These are phyloP conservation scores for Pangasius djambal DNA, from an alignment of 2,797 vertebrate genomes.

Conservation along the genomic window DNA sequence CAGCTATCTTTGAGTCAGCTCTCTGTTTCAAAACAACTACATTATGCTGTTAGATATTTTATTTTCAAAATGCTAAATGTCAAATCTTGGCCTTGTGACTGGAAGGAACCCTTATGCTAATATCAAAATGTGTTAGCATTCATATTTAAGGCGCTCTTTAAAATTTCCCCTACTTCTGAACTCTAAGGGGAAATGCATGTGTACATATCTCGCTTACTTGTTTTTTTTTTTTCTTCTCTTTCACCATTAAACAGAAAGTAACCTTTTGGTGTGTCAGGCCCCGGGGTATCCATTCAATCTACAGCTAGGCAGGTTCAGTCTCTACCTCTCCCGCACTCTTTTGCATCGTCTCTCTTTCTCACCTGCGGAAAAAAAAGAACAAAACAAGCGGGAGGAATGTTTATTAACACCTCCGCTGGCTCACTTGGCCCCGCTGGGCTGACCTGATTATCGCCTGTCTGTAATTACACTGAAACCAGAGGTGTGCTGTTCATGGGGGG, in stretches of 20 bases:
- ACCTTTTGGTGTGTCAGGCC: constrained; percentile 54
- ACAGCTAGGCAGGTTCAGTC: constrained; percentile 1
- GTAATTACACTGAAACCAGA: constrained; percentile 79
- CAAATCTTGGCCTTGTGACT: constrained; percentile 79
- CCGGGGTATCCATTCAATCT: constrained; percentile 48
- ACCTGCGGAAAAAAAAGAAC: constrained; percentile 76
- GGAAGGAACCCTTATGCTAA: constrained; percentile 81
- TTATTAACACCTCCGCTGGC: constrained; percentile 77
- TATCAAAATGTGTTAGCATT: constrained; percentile 73
- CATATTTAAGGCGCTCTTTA: constrained; percentile 76
- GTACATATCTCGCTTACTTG: constrained; percentile 37
- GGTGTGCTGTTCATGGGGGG: constrained; percentile 58
- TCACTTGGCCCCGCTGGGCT: constrained; percentile 74
- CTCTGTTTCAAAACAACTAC: constrained; percentile 70
- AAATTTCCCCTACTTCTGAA: constrained; percentile 60
- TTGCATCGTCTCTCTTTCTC: constrained; percentile 61
- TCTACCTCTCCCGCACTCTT: constrained; percentile 1
- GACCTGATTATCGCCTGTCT: constrained; percentile 82
- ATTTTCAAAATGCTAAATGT: constrained; percentile 80
- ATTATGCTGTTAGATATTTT: constrained; percentile 79
- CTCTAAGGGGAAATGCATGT: constrained; percentile 69
- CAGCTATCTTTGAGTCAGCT: constrained; percentile 47
- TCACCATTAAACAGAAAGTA: constrained; percentile 57
- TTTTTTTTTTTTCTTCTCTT: constrained; percentile 30
- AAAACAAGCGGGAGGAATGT: constrained; percentile 78